A percentile compares a stretch with the other conserved stretches of the same genome.
These are phyloP conservation scores for Nothobranchius kuhntae DNA, from an alignment of 2,113 vertebrate genomes.

Conservation along the genomic window DNA sequence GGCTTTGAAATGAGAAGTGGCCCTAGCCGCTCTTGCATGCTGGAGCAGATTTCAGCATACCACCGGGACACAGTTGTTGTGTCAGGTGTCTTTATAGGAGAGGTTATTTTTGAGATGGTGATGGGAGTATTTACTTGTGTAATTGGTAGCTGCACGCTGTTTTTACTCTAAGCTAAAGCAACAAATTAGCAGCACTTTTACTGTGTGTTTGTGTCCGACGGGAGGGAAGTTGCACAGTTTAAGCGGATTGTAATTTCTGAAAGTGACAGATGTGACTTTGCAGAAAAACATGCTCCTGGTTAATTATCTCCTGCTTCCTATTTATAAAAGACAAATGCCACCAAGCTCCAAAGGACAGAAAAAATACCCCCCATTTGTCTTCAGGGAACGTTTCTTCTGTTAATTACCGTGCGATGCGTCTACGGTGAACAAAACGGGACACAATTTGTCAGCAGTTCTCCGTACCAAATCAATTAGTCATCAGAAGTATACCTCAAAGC, in stretches of 20 bases:
- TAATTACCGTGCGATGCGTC: slow-evolving; percentile 54
- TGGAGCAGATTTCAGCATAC: slow-evolving; percentile 55
- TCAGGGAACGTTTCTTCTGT: slow-evolving; percentile 30
- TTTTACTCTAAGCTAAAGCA: slow-evolving; percentile 18
- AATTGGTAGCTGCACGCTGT: slow-evolving; percentile 31
- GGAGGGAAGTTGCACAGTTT: not conserved
- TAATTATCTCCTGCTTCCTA: slow-evolving; percentile 38
- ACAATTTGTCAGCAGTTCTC: slow-evolving; percentile 24
- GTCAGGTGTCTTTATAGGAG: slow-evolving; percentile 82
- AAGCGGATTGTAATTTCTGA: not conserved
- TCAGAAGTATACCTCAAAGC: slow-evolving; percentile 56
- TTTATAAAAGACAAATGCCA: slow-evolving; percentile 26
- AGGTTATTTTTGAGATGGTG: slow-evolving; percentile 75
- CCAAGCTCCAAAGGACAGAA: slow-evolving; percentile 22
- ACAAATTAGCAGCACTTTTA: slow-evolving; percentile 21
- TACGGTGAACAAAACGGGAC: slow-evolving; percentile 39
- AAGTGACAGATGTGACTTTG: slow-evolving; percentile 16
- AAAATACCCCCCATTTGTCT: slow-evolving; percentile 37
- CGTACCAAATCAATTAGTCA: slow-evolving; percentile 71
- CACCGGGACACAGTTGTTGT: slow-evolving; percentile 80
- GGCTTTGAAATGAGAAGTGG: slow-evolving; percentile 82
- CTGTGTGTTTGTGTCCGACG: not conserved
- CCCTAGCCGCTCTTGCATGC: slow-evolving; percentile 45
- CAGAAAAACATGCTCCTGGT: slow-evolving; percentile 16
- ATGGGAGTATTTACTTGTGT: slow-evolving; percentile 41